These are phyloP conservation scores for Phenacoccus solenopsis DNA, from an alignment of 1,140 invertebrate species.

Conservation along the genomic window DNA sequence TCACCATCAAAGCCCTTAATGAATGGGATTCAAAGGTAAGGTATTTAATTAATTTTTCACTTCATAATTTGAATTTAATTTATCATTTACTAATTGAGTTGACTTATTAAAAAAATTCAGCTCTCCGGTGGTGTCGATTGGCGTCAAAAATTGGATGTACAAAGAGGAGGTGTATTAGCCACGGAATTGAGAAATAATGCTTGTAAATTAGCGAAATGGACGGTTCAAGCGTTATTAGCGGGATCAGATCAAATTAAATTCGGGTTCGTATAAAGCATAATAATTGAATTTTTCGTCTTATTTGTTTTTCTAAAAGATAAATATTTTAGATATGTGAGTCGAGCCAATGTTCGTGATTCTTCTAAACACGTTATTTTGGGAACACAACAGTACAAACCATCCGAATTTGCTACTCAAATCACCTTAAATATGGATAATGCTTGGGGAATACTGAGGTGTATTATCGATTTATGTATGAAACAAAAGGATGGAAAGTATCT, in stretches of 20 bases:
- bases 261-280: slow-evolving; percentile 41
- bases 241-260: slow-evolving; percentile 97
- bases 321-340: slow-evolving; percentile 70
- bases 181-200: slow-evolving; percentile 98
- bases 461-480: slow-evolving; percentile 96
- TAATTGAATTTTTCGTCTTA: background rate
- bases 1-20: slow-evolving; percentile 95
- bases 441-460: slow-evolving; percentile 96
- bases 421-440: slow-evolving; percentile 99
- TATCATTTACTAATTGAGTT: background rate
- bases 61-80: background rate
- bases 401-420: slow-evolving; percentile 97
- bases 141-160: slow-evolving; percentile 93
- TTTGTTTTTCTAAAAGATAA: background rate
- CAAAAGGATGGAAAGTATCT: slow-evolving; percentile 95
- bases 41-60: background rate
- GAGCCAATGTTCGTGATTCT: slow-evolving; percentile 82
- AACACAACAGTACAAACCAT: slow-evolving; percentile 96
- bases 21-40: slow-evolving; percentile 91
- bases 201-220: slow-evolving; percentile 99
- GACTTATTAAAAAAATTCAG: background rate
- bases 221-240: slow-evolving; percentile 87
- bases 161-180: slow-evolving; percentile 92
- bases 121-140: slow-evolving; percentile 71
- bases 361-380: slow-evolving; percentile 95